phyloP scores from a whole-genome alignment of 2,888 invertebrate genomes.

The Parochlus steinenii region DNA sequence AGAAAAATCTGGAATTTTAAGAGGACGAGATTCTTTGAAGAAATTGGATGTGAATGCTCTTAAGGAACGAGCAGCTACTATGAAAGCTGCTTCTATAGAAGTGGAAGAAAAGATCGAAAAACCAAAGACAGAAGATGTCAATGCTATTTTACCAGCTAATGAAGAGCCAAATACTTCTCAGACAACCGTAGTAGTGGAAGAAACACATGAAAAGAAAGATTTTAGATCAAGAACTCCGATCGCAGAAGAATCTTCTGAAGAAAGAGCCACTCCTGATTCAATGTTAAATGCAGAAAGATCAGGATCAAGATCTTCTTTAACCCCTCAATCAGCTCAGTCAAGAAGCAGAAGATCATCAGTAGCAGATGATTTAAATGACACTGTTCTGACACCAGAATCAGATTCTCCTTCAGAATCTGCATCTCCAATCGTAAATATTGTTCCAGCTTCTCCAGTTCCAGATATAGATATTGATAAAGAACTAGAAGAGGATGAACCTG shows the following conservation, averaged over 20 bases:
- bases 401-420: slow-evolving; percentile 18
- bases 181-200: neutral
- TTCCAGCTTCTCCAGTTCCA: slow-evolving; percentile 5
- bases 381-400: slow-evolving; percentile 1
- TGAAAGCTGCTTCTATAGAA: slow-evolving; percentile 4
- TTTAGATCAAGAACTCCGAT: slow-evolving; percentile 40
- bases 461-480: too few species aligned
- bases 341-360: slow-evolving; percentile 3
- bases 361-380: slow-evolving; percentile 27
- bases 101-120: slow-evolving; percentile 14
- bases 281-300: too few species aligned
- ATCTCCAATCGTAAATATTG: slow-evolving; percentile 28
- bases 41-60: neutral
- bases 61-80: neutral
- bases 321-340: neutral
- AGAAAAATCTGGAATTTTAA: slow-evolving; percentile 10
- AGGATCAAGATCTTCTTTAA: neutral
- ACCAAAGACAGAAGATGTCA: slow-evolving; percentile 23
- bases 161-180: slow-evolving; percentile 33
- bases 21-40: neutral
- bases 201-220: slow-evolving; percentile 17
- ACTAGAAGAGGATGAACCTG: slow-evolving; percentile 3
- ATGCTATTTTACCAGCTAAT: slow-evolving; percentile 40
- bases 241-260: slow-evolving; percentile 38
- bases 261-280: slow-evolving; percentile 20